A percentile compares a stretch with the other conserved stretches of the same genome.
Evolutionary conservation across 2,888 invertebrate species (phyloP).

Genomic region (Tuta absoluta): DNA sequence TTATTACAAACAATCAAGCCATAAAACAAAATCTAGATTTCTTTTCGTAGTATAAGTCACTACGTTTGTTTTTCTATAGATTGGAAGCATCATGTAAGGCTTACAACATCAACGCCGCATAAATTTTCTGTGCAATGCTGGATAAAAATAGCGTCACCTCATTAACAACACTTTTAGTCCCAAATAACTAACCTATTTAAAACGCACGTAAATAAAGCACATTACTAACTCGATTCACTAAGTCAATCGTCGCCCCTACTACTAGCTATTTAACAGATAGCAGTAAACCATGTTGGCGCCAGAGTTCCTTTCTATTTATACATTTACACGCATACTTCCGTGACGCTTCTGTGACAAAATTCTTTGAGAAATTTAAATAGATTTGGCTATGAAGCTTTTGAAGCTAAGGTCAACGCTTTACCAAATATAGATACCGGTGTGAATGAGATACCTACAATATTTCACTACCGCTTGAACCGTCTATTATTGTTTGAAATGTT

Average conservation of each 20-base stretch:
- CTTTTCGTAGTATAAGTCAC: too few relatives aligned
- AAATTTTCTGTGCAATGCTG: too few relatives aligned
- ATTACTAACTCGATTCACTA: conserved; percentile 16
- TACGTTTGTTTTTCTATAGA: too few relatives aligned
- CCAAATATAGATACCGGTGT: background rate
- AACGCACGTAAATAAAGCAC: conserved; percentile 11
- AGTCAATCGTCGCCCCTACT: conserved; percentile 21
- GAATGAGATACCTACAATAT: background rate
- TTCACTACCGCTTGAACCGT: background rate
- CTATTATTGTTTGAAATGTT: too few relatives aligned
- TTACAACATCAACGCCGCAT: too few relatives aligned
- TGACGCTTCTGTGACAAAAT: conserved; percentile 27
- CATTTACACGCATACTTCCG: conserved; percentile 25
- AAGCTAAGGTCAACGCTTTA: background rate
- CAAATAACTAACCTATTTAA: background rate
- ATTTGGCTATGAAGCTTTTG: conserved; percentile 10
- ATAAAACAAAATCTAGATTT: too few relatives aligned
- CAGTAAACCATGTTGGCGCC: conserved; percentile 26
- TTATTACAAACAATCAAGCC: background rate
- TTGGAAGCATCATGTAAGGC: too few relatives aligned
- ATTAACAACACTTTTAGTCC: conserved; percentile 1
- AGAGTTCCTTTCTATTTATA: conserved; percentile 23
- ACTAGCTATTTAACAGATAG: conserved; percentile 19
- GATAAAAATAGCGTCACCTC: background rate
- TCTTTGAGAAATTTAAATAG: conserved; percentile 25